Percentiles rank a stretch among this genome's conserved stretches.
Evolutionary conservation across 2,113 vertebrate species (phyloP).

Genomic region (Lagopus leucura): DNA sequence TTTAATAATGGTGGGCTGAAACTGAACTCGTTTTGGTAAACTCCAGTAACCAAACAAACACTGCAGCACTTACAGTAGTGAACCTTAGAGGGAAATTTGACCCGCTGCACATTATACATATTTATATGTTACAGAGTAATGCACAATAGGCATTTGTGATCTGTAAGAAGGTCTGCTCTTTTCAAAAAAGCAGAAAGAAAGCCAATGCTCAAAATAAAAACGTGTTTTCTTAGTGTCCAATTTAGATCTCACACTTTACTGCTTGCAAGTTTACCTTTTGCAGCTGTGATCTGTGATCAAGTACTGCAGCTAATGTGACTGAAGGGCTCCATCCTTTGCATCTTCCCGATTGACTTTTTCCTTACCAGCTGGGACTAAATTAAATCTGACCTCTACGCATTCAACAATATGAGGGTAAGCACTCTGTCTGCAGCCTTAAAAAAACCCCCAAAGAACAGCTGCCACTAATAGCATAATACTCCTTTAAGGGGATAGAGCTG

Average conservation of each 20-base stretch:
- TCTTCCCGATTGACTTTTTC: neutral
- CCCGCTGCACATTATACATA: accelerated
- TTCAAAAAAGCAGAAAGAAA: neutral
- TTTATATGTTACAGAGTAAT: neutral
- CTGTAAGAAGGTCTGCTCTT: neutral
- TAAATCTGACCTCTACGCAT: neutral
- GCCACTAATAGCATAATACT: neutral
- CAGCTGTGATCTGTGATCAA: neutral
- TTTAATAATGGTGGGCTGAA: neutral
- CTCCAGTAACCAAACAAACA: neutral
- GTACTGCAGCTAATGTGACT: neutral
- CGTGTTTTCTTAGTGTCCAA: neutral
- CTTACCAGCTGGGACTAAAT: neutral
- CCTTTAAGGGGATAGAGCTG: neutral
- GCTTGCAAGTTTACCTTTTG: neutral
- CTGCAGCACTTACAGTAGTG: neutral
- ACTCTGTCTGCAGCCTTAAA: neutral
- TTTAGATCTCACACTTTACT: neutral
- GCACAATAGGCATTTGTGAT: neutral
- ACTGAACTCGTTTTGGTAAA: neutral
- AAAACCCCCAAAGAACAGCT: neutral
- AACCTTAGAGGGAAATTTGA: neutral
- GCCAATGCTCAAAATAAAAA: neutral
- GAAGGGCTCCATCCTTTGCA: neutral
- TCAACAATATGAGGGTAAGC: neutral